These are phyloP conservation scores for Homarus gammarus DNA, from an alignment of 2,888 invertebrate species.

Conservation along the genomic window DNA sequence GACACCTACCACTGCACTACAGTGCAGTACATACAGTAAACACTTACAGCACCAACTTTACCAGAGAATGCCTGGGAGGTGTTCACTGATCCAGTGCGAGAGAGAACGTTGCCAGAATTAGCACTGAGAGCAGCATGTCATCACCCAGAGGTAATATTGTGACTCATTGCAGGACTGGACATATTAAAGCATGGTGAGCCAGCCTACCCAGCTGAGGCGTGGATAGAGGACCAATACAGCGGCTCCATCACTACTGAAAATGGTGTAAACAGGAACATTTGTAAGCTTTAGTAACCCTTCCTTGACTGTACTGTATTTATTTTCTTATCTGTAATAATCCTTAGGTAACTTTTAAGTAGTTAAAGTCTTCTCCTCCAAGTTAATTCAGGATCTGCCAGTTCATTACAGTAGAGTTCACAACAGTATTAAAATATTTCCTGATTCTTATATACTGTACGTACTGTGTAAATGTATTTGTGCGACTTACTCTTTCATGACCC, in stretches of 20 bases:
- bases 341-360: not conserved
- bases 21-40: too few species aligned
- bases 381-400: not conserved
- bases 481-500: too few species aligned
- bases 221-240: constrained; percentile 76
- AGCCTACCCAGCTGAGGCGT: constrained; percentile 80
- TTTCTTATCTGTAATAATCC: not conserved
- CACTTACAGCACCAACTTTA: too few species aligned
- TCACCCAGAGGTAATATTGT: too few species aligned
- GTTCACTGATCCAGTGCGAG: too few species aligned
- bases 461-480: too few species aligned
- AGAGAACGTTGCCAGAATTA: too few species aligned
- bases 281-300: not conserved
- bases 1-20: too few species aligned
- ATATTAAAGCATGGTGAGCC: constrained; percentile 80
- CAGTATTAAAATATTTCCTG: not conserved
- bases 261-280: not conserved
- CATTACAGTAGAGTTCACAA: not conserved
- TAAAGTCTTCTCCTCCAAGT: too few species aligned
- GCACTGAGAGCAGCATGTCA: too few species aligned
- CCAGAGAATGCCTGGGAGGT: too few species aligned
- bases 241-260: not conserved
- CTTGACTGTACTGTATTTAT: not conserved
- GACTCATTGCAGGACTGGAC: constrained; percentile 81
- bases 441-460: too few species aligned